Base-by-base conservation (phyloP, 2,888 invertebrate species). In the Drosophila silvestris region DNA sequence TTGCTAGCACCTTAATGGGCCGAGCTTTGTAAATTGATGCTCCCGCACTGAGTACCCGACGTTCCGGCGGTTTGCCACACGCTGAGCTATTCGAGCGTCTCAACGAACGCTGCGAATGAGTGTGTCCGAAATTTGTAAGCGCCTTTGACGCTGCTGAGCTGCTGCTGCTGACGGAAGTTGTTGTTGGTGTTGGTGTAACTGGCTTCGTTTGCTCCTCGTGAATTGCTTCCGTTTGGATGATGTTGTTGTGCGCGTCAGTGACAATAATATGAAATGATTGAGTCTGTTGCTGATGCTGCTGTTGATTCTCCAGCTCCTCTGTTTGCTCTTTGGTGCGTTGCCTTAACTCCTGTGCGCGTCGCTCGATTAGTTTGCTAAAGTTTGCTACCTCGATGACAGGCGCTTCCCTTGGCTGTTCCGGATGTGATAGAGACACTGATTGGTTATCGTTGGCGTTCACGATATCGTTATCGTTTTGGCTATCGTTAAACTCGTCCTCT, bases 171-270 rank as follows among this genome's bases (percentile, higher is more conserved):
- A 44, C 12, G 22, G 22, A 44, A 6, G 44, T 44, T 14, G 22
- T 12, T 44, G 16, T 47, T 47, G 26, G 7, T 26, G 41, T 41
- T 41, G 41, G 10, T 1, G 14, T 47, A 16, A 26, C 16, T 58
- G 60, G 32, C 30, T 67, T 51, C 5, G 61, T 53, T 54, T 16
- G 39, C n/a, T 69, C 59, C 61, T 88, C 82, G 12, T 70, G 58
- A 53, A 93, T 93, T 39, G 92, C 93, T 74, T 93, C 93, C 74
- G 92, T 92, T 77, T 92, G 92, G 54, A 93, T 93, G 37, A 93
- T 88, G 71, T 93, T 93, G 75, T 93, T 92, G 41, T 93, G 92
- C 26, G 91, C 85, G 81, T 93, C 93, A 2, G 93, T 93, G 54
- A 93, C 93, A 67, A 93, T 92, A 58, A 93, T 93, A 26, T 90